Conservation (phyloP, 64 coral and sea anemone species). For the Actinia tenebrosa region DNA sequence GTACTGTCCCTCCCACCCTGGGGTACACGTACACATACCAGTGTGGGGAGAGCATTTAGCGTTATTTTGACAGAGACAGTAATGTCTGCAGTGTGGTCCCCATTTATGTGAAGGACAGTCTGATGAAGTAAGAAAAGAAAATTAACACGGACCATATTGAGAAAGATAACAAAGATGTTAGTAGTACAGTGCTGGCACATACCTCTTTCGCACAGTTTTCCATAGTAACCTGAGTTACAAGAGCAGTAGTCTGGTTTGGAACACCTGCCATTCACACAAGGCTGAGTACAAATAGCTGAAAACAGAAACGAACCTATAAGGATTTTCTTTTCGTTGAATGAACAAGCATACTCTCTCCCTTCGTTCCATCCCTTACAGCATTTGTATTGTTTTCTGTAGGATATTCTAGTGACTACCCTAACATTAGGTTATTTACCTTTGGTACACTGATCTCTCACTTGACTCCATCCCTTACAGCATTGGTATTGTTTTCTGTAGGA, state of each 20-base stretch:
- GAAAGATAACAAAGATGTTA: not conserved
- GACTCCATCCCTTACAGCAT: too few relatives aligned
- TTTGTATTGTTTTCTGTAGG: too few relatives aligned
- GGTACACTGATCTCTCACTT: too few relatives aligned
- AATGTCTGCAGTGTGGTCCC: slow-evolving; percentile 56
- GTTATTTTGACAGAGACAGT: slow-evolving; percentile 65
- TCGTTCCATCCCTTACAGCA: too few relatives aligned
- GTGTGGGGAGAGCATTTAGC: slow-evolving; percentile 64
- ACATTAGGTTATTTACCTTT: too few relatives aligned
- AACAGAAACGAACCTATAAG: too few relatives aligned
- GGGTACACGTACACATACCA: slow-evolving; percentile 59
- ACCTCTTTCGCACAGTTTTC: not conserved
- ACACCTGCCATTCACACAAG: slow-evolving; percentile 1
- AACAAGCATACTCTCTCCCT: too few relatives aligned
- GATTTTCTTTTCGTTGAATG: too few relatives aligned
- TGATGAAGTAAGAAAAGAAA: not conserved
- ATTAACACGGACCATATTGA: not conserved
- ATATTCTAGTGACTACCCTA: too few relatives aligned
- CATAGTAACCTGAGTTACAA: not conserved
- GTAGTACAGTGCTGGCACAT: not conserved
- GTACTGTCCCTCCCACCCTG: slow-evolving; percentile 58
- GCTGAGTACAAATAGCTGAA: not conserved
- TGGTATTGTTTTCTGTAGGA: too few relatives aligned
- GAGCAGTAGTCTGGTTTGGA: not conserved
- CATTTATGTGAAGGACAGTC: slow-evolving; percentile 75